Percentiles rank a stretch among this genome's conserved stretches.
These are phyloP conservation scores for Tetheella fluctuosa DNA, from an alignment of 2,888 invertebrate genomes.

Conservation along the genomic window DNA sequence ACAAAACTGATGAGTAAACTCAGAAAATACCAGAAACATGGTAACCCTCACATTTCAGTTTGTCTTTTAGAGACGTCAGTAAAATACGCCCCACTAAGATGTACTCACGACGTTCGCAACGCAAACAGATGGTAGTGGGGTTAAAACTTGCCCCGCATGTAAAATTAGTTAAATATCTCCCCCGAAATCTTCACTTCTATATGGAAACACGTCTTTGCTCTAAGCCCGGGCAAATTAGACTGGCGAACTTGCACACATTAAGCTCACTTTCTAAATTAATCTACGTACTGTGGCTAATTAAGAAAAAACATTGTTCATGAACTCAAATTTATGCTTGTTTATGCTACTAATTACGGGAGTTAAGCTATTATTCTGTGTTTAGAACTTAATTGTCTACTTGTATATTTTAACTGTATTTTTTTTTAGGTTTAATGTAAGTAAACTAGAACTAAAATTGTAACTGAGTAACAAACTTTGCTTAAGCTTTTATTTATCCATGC, in stretches of 20 bases:
- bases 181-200: slow-evolving; percentile 61
- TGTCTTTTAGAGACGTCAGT: slow-evolving; percentile 25
- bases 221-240: slow-evolving; percentile 72
- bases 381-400: slow-evolving; percentile 13
- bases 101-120: slow-evolving; percentile 52
- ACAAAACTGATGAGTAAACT: neutral
- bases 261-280: slow-evolving; percentile 71
- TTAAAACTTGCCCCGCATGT: slow-evolving; percentile 76
- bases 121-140: slow-evolving; percentile 69
- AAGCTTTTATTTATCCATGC: too few species aligned
- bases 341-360: slow-evolving; percentile 20
- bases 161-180: slow-evolving; percentile 78
- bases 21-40: slow-evolving; percentile 8
- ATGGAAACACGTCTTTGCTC: slow-evolving; percentile 79
- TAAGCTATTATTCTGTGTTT: slow-evolving; percentile 27
- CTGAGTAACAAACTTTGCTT: neutral
- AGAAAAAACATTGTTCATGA: slow-evolving; percentile 61
- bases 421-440: neutral
- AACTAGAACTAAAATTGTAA: neutral
- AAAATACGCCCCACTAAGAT: slow-evolving; percentile 18
- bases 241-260: slow-evolving; percentile 64
- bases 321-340: slow-evolving; percentile 49
- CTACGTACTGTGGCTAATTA: slow-evolving; percentile 66
- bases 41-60: slow-evolving; percentile 20
- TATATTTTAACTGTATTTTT: slow-evolving; percentile 5